Percentiles rank a stretch among this genome's conserved stretches.
phyloP scores from a whole-genome alignment of 2,888 invertebrate species.

The Oligia strigilis region DNA sequence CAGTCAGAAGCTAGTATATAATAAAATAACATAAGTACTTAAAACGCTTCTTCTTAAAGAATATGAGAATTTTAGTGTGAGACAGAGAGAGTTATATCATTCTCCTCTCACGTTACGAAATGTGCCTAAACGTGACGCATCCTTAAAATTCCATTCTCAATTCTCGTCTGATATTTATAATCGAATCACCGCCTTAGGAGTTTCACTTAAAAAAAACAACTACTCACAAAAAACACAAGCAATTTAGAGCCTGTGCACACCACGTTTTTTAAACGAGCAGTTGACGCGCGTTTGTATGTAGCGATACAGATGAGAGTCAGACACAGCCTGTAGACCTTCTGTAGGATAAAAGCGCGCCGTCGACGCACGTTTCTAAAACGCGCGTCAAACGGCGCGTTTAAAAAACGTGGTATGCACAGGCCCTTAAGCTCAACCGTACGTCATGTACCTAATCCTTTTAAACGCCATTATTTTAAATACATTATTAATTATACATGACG shows the following conservation, averaged over 20 bases:
- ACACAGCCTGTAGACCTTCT: too few relatives aligned
- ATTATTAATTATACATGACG: slow-evolving; percentile 64
- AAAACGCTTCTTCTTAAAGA: too few relatives aligned
- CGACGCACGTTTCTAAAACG: too few relatives aligned
- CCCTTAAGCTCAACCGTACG: too few relatives aligned
- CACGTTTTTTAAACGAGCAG: too few relatives aligned
- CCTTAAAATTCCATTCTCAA: background rate
- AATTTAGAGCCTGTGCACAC: background rate
- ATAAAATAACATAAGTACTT: background rate
- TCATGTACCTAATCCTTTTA: slow-evolving; percentile 7
- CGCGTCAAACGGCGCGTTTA: too few relatives aligned
- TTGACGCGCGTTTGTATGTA: too few relatives aligned
- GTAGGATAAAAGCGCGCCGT: too few relatives aligned
- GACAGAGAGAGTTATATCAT: background rate
- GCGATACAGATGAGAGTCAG: too few relatives aligned
- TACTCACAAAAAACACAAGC: background rate
- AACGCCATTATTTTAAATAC: slow-evolving; percentile 35
- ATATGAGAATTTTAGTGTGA: background rate
- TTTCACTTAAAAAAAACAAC: background rate
- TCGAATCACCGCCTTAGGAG: background rate
- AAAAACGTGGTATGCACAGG: too few relatives aligned
- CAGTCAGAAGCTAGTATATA: background rate
- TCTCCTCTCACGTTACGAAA: background rate
- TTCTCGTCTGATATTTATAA: background rate
- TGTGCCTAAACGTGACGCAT: background rate